These are phyloP conservation scores for Vanacampus margaritifer DNA, from an alignment of 2,113 vertebrate genomes.

Conservation along the genomic window DNA sequence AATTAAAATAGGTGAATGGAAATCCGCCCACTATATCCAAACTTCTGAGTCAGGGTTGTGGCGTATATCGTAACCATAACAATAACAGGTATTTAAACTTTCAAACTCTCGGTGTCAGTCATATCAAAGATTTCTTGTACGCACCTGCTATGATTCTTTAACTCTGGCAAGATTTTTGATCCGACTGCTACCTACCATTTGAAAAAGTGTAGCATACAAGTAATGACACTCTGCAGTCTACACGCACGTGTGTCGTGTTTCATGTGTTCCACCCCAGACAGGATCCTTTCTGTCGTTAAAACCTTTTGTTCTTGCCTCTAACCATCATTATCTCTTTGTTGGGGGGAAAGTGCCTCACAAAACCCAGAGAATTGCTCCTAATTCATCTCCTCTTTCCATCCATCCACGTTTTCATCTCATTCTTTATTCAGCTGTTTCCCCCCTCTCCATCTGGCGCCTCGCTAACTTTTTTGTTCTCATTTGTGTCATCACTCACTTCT, in stretches of 20 bases:
- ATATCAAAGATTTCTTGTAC: slow-evolving; percentile 26
- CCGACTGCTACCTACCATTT: slow-evolving; percentile 21
- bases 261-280: slow-evolving; percentile 37
- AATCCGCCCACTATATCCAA: no score
- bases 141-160: slow-evolving; percentile 46
- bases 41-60: no score
- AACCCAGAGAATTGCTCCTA: slow-evolving; percentile 44
- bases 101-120: neutral
- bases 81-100: no score
- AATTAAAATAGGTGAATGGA: no score
- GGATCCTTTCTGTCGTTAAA: slow-evolving; percentile 50
- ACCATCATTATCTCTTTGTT: slow-evolving; percentile 45
- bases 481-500: slow-evolving; percentile 44
- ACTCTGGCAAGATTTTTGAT: slow-evolving; percentile 40
- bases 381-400: slow-evolving; percentile 41
- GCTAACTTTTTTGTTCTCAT: slow-evolving; percentile 47
- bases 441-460: slow-evolving; percentile 56
- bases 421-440: slow-evolving; percentile 42
- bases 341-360: slow-evolving; percentile 42
- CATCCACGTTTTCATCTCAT: slow-evolving; percentile 38
- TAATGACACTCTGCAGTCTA: slow-evolving; percentile 27
- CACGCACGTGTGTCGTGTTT: slow-evolving; percentile 18
- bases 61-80: no score
- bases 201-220: slow-evolving; percentile 23
- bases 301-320: slow-evolving; percentile 57